Conservation (phyloP, 2,888 invertebrate species). For the Gymnoscelis rufifasciata region DNA sequence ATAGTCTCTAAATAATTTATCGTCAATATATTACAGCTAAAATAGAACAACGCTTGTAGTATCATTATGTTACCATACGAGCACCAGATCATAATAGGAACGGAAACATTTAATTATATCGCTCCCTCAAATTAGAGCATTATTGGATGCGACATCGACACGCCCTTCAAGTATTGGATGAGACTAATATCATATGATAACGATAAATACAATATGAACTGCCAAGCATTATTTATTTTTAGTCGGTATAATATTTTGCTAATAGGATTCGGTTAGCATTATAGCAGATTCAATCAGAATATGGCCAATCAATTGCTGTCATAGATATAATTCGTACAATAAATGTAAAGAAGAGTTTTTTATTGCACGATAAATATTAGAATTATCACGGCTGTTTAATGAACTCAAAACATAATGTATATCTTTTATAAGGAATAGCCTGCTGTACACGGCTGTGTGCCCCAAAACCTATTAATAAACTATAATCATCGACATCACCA, state of each 20-base stretch:
- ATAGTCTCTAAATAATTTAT: too few relatives aligned
- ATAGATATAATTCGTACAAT: too few relatives aligned
- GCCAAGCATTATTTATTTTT: slow-evolving; percentile 7
- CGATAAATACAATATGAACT: slow-evolving; percentile 14
- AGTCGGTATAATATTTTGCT: background rate
- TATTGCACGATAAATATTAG: too few relatives aligned
- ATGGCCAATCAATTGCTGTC: background rate
- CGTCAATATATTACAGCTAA: too few relatives aligned
- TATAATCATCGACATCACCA: too few relatives aligned
- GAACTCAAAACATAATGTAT: too few relatives aligned
- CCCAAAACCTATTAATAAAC: too few relatives aligned
- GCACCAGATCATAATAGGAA: slow-evolving; percentile 18
- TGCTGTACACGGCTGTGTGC: too few relatives aligned
- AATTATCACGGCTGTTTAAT: too few relatives aligned
- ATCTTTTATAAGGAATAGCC: too few relatives aligned
- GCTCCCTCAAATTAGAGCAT: slow-evolving; percentile 34
- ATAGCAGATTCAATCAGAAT: background rate
- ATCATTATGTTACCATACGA: background rate
- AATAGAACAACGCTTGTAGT: too few relatives aligned
- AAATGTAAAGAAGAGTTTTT: too few relatives aligned
- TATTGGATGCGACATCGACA: slow-evolving; percentile 23
- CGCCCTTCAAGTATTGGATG: slow-evolving; percentile 28
- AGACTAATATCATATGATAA: slow-evolving; percentile 27
- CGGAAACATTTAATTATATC: slow-evolving; percentile 33
- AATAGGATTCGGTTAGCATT: background rate